phyloP scores from a whole-genome alignment of 30 jellyfish, hydroid and myxozoan species.

The Pseudorhiza aurosa region DNA sequence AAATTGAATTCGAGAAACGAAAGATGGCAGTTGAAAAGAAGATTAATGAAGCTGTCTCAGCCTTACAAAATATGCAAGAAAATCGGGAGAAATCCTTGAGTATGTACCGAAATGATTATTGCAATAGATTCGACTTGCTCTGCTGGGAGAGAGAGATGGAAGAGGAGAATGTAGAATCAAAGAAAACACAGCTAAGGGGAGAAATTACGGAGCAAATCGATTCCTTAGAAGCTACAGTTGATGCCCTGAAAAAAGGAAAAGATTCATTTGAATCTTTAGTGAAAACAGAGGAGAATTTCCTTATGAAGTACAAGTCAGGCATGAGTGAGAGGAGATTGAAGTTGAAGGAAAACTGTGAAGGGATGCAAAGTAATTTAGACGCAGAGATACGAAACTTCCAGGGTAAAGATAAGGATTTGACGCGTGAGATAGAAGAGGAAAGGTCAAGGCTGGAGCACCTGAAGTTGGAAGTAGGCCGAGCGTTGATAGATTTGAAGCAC shows the following conservation, averaged over 20 bases:
- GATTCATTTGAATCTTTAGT: slow-evolving; percentile 48
- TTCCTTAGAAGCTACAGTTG: slow-evolving; percentile 56
- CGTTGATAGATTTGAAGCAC: slow-evolving; percentile 45
- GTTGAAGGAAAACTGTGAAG: slow-evolving; percentile 33
- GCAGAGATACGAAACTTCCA: slow-evolving; percentile 51
- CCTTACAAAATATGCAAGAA: slow-evolving; percentile 47
- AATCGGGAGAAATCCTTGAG: slow-evolving; percentile 69
- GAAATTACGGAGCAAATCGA: slow-evolving; percentile 51
- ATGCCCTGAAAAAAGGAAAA: slow-evolving; percentile 43
- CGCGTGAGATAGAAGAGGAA: slow-evolving; percentile 47
- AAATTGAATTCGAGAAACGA: slow-evolving; percentile 41
- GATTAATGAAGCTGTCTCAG: slow-evolving; percentile 35
- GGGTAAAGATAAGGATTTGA: slow-evolving; percentile 28
- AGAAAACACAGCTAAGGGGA: slow-evolving; percentile 40
- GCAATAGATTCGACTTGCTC: slow-evolving; percentile 76
- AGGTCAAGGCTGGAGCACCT: slow-evolving; percentile 56
- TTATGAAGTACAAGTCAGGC: slow-evolving; percentile 35
- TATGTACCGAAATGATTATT: slow-evolving; percentile 59
- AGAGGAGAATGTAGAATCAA: slow-evolving; percentile 45
- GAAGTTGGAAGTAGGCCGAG: slow-evolving; percentile 65
- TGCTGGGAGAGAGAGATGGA: slow-evolving; percentile 83
- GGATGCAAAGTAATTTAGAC: slow-evolving; percentile 29
- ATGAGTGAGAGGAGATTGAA: slow-evolving; percentile 58
- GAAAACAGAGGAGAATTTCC: slow-evolving; percentile 49
- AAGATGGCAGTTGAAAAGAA: slow-evolving; percentile 31